A percentile compares a stretch with the other conserved stretches of the same genome.
Evolutionary conservation across 2,113 vertebrate genomes (phyloP).

Genomic region (Eulemur macaco): DNA sequence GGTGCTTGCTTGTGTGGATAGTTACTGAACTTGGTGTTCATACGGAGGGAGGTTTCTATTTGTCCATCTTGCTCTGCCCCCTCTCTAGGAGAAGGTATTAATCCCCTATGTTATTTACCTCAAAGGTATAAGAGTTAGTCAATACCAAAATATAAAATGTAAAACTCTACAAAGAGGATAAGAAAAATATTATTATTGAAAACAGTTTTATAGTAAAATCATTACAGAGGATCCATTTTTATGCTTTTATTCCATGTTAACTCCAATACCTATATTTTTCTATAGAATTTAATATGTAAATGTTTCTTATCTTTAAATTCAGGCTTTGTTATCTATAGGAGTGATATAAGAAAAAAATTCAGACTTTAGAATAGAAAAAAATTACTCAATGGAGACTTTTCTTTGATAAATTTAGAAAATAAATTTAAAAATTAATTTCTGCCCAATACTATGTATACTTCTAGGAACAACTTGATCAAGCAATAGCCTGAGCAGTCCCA

Average conservation of each 20-base stretch:
- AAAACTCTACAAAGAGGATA: neutral
- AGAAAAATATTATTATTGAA: constrained; percentile 33
- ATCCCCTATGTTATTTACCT: neutral
- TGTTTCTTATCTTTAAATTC: neutral
- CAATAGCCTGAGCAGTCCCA: neutral
- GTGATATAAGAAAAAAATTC: neutral
- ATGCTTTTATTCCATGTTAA: constrained; percentile 1
- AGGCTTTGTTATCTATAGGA: neutral
- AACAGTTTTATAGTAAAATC: neutral
- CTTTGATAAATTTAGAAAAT: neutral
- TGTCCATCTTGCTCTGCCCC: too few relatives aligned
- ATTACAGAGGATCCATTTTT: neutral
- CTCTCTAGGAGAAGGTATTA: neutral
- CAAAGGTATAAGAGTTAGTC: constrained; percentile 45
- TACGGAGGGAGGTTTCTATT: too few relatives aligned
- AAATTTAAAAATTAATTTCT: neutral
- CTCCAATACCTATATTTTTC: neutral
- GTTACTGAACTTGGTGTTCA: too few relatives aligned
- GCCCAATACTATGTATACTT: neutral
- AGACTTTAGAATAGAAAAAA: neutral
- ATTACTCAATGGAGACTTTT: neutral
- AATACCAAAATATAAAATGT: constrained; percentile 27
- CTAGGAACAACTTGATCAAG: neutral
- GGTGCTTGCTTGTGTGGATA: too few relatives aligned
- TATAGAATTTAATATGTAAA: neutral